Evolutionary conservation across 2,113 vertebrate species (phyloP).

Genomic region (Ictalurus furcatus): DNA sequence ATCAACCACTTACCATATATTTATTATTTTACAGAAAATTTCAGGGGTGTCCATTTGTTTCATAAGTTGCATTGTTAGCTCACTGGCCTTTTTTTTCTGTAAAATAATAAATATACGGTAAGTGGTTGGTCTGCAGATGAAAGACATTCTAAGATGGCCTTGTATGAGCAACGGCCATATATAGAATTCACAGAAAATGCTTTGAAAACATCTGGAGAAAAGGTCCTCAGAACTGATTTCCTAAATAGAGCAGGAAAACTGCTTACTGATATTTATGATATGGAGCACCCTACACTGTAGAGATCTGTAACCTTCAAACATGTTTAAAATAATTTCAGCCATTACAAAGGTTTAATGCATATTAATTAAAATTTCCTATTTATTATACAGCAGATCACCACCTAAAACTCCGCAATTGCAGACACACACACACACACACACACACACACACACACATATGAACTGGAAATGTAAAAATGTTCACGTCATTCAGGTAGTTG

Average conservation of each 20-base stretch:
- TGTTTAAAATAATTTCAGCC: neutral
- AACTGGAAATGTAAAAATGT: neutral
- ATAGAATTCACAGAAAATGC: neutral
- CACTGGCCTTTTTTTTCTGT: too few species aligned
- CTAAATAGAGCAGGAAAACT: neutral
- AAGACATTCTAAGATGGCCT: neutral
- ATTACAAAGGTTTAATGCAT: conserved; percentile 9
- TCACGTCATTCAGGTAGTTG: neutral
- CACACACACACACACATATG: neutral
- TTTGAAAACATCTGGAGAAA: neutral
- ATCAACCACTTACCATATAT: too few species aligned
- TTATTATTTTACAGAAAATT: too few species aligned
- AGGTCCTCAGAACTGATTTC: neutral
- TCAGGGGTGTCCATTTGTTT: too few species aligned
- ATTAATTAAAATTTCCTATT: neutral
- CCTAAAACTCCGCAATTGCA: neutral
- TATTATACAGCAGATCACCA: neutral
- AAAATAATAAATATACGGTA: neutral
- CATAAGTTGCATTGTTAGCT: too few species aligned
- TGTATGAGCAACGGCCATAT: neutral
- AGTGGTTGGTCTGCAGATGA: neutral
- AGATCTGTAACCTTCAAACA: neutral
- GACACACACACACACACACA: too few species aligned
- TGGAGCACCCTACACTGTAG: neutral
- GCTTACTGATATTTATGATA: neutral